Base-by-base conservation (phyloP, 2,888 invertebrate genomes). In the Protodeltote pygarga region DNA sequence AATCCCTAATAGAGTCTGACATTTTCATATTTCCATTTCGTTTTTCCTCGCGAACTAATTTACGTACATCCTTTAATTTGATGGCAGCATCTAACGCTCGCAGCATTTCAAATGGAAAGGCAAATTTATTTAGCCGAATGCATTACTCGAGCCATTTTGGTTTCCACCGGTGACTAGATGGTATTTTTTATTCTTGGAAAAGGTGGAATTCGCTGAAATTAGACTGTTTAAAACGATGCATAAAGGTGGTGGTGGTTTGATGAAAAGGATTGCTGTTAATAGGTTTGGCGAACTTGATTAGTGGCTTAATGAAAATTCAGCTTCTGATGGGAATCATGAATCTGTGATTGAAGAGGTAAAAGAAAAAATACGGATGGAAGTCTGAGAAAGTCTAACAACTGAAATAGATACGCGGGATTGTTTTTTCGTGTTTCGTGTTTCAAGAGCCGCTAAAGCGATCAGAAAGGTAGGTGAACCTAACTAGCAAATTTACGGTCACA, bases 111-210 rank as follows among this genome's bases (percentile, higher is more conserved):
- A 73, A 71, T 65, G 63, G 58, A 24, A 65, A 62, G 63, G 59
- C 55, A 70, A 73, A 63, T 71, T 68, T 71, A 53, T 68, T 66
- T 63, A 52, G 51, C 60, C 54, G 38, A 72, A 72, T 70, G 68
- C 73, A 65, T 73, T 71, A 71, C 66, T 49, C 47, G 44, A 38
- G 58, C 60, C 67, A 71, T 73, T 77, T 74, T 53, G 60, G 53
- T 67, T 71, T 64, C 37, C 40, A 34, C 34, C 29, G 27, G 10
- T 50, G 29, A 25, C 49, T 39, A 37, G 13, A 13, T 49, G 25
- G 31, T 50, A 5, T 23, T 34, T 34, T 62, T 49, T 47, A 45
- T 32, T 33, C n/a, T 33, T 17, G 10, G n/a, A 19, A 41, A 20
- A 31, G 24, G 10, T 33, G 10, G 8, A 25, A 33, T 42, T 19